phyloP scores from a whole-genome alignment of 2,888 invertebrate species.

The Orchestes rusci region DNA sequence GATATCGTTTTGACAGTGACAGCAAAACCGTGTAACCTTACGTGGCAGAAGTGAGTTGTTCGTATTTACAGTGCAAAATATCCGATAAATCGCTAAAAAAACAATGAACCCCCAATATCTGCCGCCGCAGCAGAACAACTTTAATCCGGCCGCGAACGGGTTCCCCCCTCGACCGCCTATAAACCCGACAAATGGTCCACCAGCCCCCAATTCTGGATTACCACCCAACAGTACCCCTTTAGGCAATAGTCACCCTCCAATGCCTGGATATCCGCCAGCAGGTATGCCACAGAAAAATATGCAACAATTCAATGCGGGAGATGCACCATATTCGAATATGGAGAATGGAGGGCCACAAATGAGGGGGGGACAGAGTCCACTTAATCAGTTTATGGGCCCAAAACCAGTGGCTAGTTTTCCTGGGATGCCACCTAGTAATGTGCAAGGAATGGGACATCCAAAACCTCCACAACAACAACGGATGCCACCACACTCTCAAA shows the following conservation, averaged over 20 bases:
- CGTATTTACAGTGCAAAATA: constrained; percentile 3
- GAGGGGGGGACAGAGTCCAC: too few relatives aligned
- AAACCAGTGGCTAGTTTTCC: too few relatives aligned
- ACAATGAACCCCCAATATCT: constrained; percentile 50
- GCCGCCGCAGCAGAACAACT: constrained; percentile 34
- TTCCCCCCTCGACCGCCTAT: constrained; percentile 8
- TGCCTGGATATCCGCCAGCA: neutral
- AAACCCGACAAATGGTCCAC: constrained; percentile 15
- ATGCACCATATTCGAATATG: too few relatives aligned
- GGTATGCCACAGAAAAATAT: constrained; percentile 4
- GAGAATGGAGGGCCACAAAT: too few relatives aligned
- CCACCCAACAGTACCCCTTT: neutral
- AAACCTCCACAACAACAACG: constrained; percentile 1
- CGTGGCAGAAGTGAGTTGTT: constrained; percentile 48
- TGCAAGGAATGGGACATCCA: too few relatives aligned
- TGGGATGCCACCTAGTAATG: too few relatives aligned
- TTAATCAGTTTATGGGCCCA: too few relatives aligned
- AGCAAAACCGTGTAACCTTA: constrained; percentile 49
- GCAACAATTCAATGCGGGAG: too few relatives aligned
- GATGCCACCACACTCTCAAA: constrained; percentile 1
- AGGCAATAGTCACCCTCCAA: neutral
- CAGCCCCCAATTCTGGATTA: constrained; percentile 5
- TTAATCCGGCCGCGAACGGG: constrained; percentile 20
- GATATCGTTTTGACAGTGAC: too few relatives aligned
- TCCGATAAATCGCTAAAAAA: constrained; percentile 1